phyloP scores from a whole-genome alignment of 1,140 invertebrate genomes.

The Heliconius eleuchia region DNA sequence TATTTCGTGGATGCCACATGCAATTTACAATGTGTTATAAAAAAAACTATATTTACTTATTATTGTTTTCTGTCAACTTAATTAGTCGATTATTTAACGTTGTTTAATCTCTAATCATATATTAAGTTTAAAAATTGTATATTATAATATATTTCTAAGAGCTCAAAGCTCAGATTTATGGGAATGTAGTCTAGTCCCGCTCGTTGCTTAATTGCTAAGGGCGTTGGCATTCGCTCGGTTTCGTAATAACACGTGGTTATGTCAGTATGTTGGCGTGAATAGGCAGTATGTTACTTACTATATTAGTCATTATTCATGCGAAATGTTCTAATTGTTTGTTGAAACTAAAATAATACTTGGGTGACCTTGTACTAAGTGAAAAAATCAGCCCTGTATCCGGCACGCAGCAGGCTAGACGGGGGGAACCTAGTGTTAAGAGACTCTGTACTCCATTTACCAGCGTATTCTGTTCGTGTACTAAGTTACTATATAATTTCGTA shows the following conservation, averaged over 20 bases:
- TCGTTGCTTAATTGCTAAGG: slow-evolving; percentile 42
- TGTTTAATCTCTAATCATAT: too few species aligned
- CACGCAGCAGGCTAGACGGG: too few species aligned
- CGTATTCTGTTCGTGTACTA: not conserved
- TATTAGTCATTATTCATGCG: not conserved
- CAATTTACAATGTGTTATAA: not conserved
- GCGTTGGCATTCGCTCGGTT: slow-evolving; percentile 45
- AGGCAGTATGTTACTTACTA: slow-evolving; percentile 7
- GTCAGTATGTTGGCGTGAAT: slow-evolving; percentile 25
- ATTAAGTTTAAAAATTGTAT: too few species aligned
- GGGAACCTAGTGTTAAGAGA: too few species aligned
- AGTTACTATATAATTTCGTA: not conserved
- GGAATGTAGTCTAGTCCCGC: slow-evolving; percentile 24
- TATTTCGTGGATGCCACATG: not conserved
- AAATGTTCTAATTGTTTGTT: slow-evolving; percentile 25
- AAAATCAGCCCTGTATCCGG: too few species aligned
- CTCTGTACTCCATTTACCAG: too few species aligned
- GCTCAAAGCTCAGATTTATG: not conserved
- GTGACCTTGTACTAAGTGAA: too few species aligned
- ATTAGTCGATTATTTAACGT: too few species aligned
- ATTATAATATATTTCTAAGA: not conserved
- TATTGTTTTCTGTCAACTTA: not conserved
- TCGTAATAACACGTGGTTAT: slow-evolving; percentile 39
- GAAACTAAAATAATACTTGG: not conserved
- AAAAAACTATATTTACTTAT: not conserved